phyloP scores from a whole-genome alignment of 2,888 invertebrate genomes.

The Catocala sponsa region DNA sequence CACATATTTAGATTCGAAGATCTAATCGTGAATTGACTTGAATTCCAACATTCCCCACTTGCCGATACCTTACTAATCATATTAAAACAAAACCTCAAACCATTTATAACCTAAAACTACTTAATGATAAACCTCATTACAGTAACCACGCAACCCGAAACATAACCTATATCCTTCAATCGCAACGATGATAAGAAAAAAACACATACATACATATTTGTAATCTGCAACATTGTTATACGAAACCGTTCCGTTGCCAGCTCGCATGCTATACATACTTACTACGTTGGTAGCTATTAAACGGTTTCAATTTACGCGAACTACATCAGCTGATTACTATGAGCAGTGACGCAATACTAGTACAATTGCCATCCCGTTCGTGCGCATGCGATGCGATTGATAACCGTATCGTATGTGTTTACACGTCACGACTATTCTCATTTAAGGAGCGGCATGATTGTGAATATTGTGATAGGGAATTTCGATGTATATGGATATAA shows the following conservation, averaged over 20 bases:
- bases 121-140: conserved; percentile 5
- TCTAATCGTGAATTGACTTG: too few relatives aligned
- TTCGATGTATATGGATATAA: too few relatives aligned
- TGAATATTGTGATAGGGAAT: too few relatives aligned
- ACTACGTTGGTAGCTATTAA: conserved; percentile 46
- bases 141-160: conserved; percentile 30
- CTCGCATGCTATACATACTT: conserved; percentile 12
- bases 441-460: conserved; percentile 4
- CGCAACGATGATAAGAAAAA: conserved; percentile 25
- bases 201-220: conserved; percentile 33
- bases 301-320: conserved; percentile 54
- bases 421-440: conserved; percentile 34
- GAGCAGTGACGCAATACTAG: conserved; percentile 52
- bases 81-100: not conserved
- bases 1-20: too few relatives aligned
- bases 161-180: conserved; percentile 44
- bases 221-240: conserved; percentile 43
- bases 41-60: too few relatives aligned
- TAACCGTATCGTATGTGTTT: conserved; percentile 37
- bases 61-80: not conserved
- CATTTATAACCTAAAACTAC: not conserved
- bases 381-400: conserved; percentile 38
- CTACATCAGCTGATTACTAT: conserved; percentile 56
- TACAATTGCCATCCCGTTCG: conserved; percentile 45
- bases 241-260: conserved; percentile 26